These are phyloP conservation scores for Rissa tridactyla DNA, from an alignment of 2,113 vertebrate species.

Conservation along the genomic window DNA sequence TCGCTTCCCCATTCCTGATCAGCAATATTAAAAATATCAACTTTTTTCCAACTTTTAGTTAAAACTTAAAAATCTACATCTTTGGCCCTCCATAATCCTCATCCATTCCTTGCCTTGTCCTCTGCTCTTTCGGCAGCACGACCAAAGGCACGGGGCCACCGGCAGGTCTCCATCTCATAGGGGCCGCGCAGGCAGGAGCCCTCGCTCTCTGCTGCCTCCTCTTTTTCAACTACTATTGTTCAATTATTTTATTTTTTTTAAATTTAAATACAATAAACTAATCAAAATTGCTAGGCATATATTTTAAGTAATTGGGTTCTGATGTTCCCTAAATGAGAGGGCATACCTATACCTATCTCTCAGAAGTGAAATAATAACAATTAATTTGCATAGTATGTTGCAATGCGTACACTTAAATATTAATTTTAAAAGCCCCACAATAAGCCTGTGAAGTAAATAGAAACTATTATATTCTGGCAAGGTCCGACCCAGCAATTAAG, in stretches of 20 bases:
- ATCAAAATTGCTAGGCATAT: neutral
- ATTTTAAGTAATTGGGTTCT: neutral
- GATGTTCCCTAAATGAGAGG: neutral
- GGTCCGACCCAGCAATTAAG: neutral
- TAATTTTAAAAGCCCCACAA: neutral
- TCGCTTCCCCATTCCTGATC: neutral
- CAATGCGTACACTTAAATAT: neutral
- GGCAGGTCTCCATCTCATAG: rapidly evolving
- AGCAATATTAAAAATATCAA: neutral
- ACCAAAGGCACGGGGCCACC: rapidly evolving
- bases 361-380: neutral
- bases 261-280: neutral
- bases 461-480: neutral
- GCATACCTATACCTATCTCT: neutral
- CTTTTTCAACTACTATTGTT: neutral
- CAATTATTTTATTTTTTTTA: neutral
- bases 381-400: neutral
- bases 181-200: neutral
- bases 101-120: neutral
- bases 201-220: neutral
- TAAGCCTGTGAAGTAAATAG: neutral
- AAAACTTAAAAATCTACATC: neutral
- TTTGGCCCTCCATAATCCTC: neutral
- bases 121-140: neutral
- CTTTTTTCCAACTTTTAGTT: neutral